Evolutionary conservation across 2,888 invertebrate species (phyloP), one percentile per base, ranked within the genome.

Genomic region (Thereva unica): DNA sequence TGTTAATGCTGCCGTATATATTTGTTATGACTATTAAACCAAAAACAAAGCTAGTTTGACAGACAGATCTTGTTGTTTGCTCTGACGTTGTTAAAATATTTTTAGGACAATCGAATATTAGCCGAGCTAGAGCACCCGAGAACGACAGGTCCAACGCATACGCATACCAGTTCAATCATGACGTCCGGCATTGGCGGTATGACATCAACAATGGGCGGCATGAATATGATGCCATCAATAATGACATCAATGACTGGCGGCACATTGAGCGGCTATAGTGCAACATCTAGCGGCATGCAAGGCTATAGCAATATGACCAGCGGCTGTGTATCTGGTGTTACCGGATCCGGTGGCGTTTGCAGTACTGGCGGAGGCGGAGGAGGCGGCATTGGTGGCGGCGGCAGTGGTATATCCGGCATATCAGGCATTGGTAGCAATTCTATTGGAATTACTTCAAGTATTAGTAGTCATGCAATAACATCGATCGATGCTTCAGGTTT

Each of bases 91-190:
- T 66, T 66, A 12, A 50, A 67, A 70, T 68, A 64, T 69, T 69
- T 71, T 65, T 74, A 81, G 82, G 89, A 89, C 83, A 91, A 91
- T 83, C 86, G 92, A 75, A 91, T 95, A 75, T 85, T 95, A 77
- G 94, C 95, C 72, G 95, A 95, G 79, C 83, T 95, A 77, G 95
- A 95, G 80, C 92, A 92, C 80, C 88, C 89, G 73, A 86, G 92
- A 68, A 80, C 78, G 69, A 80, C 81, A 66, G 78, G 77, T 67
- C 77, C 79, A 69, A 74, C 76, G 61, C 23, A 23, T 23, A 73
- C 79, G 74, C 74, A 75, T 71, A 74, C 77, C 70, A 77, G 77
- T 73, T 78, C 78, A 69, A 75, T 78, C 71, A 73, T 77, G 72
- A 74, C 73, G 71, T 72, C 74, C 12, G 69, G 69, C 10, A 59